A percentile compares a stretch with the other conserved stretches of the same genome.
Conservation (phyloP, 1,140 invertebrate species). For the Drosophila rufa region DNA sequence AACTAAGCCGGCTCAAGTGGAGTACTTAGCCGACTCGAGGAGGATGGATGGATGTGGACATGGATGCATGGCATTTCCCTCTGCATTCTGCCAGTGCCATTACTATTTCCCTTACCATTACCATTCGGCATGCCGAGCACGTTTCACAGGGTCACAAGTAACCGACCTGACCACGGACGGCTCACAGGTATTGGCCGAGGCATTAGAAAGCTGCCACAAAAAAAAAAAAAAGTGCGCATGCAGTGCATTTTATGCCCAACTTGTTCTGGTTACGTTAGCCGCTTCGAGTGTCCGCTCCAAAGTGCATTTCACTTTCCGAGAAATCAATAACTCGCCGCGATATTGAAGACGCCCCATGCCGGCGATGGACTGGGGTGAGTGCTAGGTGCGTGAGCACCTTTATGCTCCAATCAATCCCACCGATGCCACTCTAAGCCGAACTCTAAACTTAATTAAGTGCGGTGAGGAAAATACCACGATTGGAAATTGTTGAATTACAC, state of each 20-base stretch:
- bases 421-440: conserved; percentile 30
- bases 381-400: conserved; percentile 24
- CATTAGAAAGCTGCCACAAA: conserved; percentile 69
- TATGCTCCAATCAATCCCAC: conserved; percentile 46
- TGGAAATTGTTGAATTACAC: conserved; percentile 26
- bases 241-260: conserved; percentile 59
- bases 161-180: conserved; percentile 30
- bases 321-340: conserved; percentile 68
- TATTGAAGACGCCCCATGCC: conserved; percentile 32
- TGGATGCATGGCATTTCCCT: conserved; percentile 29
- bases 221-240: conserved; percentile 18
- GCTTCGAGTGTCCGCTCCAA: conserved; percentile 31
- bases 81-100: conserved; percentile 10
- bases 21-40: conserved; percentile 31
- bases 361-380: neutral
- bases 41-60: conserved; percentile 22
- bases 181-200: conserved; percentile 12
- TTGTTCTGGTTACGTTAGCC: conserved; percentile 68
- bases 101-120: conserved; percentile 29
- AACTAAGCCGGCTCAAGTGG: conserved; percentile 58
- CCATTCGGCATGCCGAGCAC: conserved; percentile 69
- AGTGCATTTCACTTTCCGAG: conserved; percentile 77
- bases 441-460: conserved; percentile 61
- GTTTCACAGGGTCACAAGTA: conserved; percentile 75
- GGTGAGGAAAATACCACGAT: neutral